Evolutionary conservation across 2,888 invertebrate genomes (phyloP).

Genomic region (Epinotia demarniana): DNA sequence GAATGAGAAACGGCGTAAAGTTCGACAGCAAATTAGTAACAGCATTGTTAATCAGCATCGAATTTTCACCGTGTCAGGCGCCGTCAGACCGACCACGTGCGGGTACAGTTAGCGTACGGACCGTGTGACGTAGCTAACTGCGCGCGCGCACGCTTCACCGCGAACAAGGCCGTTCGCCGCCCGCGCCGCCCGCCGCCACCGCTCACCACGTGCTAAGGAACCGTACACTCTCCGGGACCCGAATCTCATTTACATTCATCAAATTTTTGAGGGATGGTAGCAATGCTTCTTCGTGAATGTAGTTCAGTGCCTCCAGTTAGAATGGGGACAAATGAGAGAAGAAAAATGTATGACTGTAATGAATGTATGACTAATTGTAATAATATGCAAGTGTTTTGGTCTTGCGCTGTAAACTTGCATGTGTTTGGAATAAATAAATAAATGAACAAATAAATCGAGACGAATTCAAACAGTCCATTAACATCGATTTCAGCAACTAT

Average conservation of each 20-base stretch:
- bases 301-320: too few relatives aligned
- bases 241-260: constrained; percentile 39
- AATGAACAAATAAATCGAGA: too few relatives aligned
- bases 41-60: constrained; percentile 50
- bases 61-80: constrained; percentile 16
- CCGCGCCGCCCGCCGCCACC: constrained; percentile 34
- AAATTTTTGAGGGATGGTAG: too few relatives aligned
- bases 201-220: constrained; percentile 42
- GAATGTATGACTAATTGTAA: too few relatives aligned
- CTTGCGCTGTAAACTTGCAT: too few relatives aligned
- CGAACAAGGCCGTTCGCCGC: constrained; percentile 66
- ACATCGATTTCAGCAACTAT: too few relatives aligned
- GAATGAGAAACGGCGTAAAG: not conserved
- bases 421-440: too few relatives aligned
- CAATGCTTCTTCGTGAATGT: too few relatives aligned
- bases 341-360: too few relatives aligned
- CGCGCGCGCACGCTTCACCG: constrained; percentile 53
- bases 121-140: constrained; percentile 47
- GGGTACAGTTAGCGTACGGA: constrained; percentile 45
- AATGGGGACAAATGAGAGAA: too few relatives aligned
- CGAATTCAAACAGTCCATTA: too few relatives aligned
- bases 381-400: too few relatives aligned
- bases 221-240: constrained; percentile 45
- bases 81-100: constrained; percentile 39
- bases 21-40: not conserved